Base-by-base conservation (phyloP, 1,140 invertebrate genomes). In the Parasteatoda tepidariorum region DNA sequence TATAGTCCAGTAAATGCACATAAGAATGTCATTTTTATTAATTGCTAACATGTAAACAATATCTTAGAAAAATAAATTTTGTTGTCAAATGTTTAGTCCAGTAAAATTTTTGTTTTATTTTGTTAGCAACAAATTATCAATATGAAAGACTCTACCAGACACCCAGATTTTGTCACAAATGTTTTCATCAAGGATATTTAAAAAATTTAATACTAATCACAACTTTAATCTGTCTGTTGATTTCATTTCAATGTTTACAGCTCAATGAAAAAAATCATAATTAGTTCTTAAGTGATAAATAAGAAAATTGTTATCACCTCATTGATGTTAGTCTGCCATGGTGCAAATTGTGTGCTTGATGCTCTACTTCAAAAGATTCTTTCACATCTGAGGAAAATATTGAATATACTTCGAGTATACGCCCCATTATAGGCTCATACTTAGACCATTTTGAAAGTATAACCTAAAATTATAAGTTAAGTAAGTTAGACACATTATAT, bases 321-420 rank as follows among this genome's bases (percentile, higher is more conserved):
- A 88, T 89, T 22, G 90, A 91, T n/a, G 90, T 88, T 13, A 67
- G 15, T 18, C 73, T 15, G 2, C 66, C 73, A 78, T 48, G 48
- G 3, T 55, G 22, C 4, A 64, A 48, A n/a, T 24, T 55, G 2
- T 4, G 26, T 13, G 28, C 61, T 28, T 66, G 48, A 28, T 38
- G 24, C n/a, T 76, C 18, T 64, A 66, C 15, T 41, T 57, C 31
- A 54, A 78, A 86, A 22, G 92, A 93, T n/a, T 76, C 67, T 24
- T 18, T 31, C 41, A 85, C 84, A 22, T 93, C 93, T 64, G 92
- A 91, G 55, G 94, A 94, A 89, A 96, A 93, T 86, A 95, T 90
- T 76, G 94, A 91, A 88, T 96, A 98, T 0, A 97, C 94, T 87
- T 95, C 92, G 18, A 97, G 91, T 84, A 98, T 94, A 87, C 92